Evolutionary conservation across 2,888 invertebrate genomes (phyloP).

Genomic region (Cantharis flavilabris): DNA sequence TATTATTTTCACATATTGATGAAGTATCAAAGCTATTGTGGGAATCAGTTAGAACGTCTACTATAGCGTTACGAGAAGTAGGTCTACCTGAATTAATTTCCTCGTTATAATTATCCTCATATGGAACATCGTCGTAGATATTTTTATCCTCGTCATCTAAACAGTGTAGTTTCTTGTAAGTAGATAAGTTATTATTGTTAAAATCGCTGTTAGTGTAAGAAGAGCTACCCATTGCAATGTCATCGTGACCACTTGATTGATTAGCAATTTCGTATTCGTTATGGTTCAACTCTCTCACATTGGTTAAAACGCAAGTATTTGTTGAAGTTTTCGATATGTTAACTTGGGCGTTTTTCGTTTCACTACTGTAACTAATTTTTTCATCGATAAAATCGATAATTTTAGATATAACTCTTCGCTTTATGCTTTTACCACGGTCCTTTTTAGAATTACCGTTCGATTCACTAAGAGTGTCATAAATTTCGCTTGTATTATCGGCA

Average conservation of each 20-base stretch:
- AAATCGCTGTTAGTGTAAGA: background rate
- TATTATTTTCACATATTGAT: conserved; percentile 45
- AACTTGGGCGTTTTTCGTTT: background rate
- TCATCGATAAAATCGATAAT: conserved; percentile 45
- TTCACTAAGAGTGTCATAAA: conserved; percentile 26
- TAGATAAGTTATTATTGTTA: background rate
- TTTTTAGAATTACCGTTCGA: conserved; percentile 27
- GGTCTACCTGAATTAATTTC: background rate
- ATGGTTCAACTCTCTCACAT: background rate
- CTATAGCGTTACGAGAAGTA: conserved; percentile 7
- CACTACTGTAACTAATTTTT: background rate
- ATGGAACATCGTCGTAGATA: background rate
- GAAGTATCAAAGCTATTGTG: conserved; percentile 35
- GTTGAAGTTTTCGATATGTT: background rate
- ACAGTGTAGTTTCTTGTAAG: background rate
- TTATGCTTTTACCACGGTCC: conserved; percentile 37
- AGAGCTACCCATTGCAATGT: background rate
- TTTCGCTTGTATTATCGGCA: conserved; percentile 37
- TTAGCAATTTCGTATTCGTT: background rate
- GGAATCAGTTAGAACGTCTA: conserved; percentile 6
- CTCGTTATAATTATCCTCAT: background rate
- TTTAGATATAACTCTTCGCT: conserved; percentile 44
- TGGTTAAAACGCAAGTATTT: background rate
- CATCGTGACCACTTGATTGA: background rate
- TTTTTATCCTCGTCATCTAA: background rate